Evolutionary conservation across 2,113 vertebrate genomes (phyloP).

Genomic region (Centropus unirufus): DNA sequence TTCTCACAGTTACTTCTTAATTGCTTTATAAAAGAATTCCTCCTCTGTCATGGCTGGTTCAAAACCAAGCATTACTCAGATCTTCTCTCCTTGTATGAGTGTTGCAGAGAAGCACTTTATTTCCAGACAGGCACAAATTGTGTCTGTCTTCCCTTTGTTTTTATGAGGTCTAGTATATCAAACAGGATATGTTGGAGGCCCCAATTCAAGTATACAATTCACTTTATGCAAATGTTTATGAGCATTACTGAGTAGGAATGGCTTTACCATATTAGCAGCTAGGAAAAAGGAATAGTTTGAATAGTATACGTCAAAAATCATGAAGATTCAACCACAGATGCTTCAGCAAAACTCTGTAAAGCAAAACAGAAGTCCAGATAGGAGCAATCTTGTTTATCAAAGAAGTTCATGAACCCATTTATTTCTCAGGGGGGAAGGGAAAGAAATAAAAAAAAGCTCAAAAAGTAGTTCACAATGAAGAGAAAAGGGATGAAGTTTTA

Average conservation of each 20-base stretch:
- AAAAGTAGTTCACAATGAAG: background rate
- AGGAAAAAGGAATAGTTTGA: background rate
- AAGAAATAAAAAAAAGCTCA: background rate
- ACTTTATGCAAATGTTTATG: conserved; percentile 60
- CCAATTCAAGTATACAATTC: conserved; percentile 39
- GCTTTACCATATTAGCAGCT: conserved; percentile 40
- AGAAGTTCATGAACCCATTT: conserved; percentile 46
- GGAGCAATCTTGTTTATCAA: conserved; percentile 3
- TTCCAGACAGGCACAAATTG: conserved; percentile 9
- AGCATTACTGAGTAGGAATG: background rate
- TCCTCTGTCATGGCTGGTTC: background rate
- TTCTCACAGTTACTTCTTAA: background rate
- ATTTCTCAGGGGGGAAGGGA: background rate
- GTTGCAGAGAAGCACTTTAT: background rate
- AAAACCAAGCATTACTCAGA: background rate
- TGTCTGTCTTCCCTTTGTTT: conserved; percentile 31
- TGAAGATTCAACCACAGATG: conserved; percentile 30
- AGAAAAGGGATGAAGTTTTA: background rate
- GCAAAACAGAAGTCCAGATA: conserved; percentile 31
- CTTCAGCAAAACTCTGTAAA: conserved; percentile 32
- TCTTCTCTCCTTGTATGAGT: background rate
- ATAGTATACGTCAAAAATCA: background rate
- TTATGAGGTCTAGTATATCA: conserved; percentile 38
- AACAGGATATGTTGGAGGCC: conserved; percentile 55
- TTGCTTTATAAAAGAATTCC: background rate